Conservation (phyloP, 2,113 vertebrate species). For the Tenebrosternarchus preto region DNA sequence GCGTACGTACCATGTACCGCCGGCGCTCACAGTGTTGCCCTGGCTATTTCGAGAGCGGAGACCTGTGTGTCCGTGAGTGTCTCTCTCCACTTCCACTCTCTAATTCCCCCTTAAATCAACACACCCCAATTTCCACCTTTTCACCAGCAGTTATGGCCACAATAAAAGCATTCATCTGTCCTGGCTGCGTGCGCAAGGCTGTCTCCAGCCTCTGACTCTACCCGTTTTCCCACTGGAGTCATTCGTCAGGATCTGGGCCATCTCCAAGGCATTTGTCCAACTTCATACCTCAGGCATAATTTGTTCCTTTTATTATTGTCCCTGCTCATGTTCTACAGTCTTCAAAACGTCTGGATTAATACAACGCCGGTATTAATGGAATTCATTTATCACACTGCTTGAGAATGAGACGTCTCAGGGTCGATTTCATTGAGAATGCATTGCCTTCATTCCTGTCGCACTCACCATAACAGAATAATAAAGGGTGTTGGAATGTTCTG, state of each 20-base stretch:
- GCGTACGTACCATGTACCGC: constrained; percentile 95
- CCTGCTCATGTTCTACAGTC: constrained; percentile 28
- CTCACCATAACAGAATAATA: constrained; percentile 18
- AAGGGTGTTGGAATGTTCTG: constrained; percentile 24
- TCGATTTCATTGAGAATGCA: constrained; percentile 30
- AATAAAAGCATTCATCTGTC: constrained; percentile 45
- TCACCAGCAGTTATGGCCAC: constrained; percentile 35
- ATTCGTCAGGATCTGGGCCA: constrained; percentile 42
- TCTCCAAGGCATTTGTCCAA: constrained; percentile 47
- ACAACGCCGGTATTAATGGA: constrained; percentile 31
- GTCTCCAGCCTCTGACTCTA: constrained; percentile 41
- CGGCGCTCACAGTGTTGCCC: constrained; percentile 98
- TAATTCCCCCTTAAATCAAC: constrained; percentile 54
- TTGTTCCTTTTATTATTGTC: constrained; percentile 50
- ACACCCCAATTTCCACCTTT: constrained; percentile 56
- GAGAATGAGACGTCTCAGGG: constrained; percentile 7
- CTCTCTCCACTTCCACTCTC: constrained; percentile 39
- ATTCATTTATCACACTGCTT: constrained; percentile 37
- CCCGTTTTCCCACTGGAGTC: constrained; percentile 15
- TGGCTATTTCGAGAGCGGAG: constrained; percentile 92
- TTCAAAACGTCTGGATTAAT: constrained; percentile 24
- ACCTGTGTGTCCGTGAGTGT: constrained; percentile 95
- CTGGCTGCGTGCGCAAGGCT: constrained; percentile 35
- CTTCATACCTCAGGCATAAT: constrained; percentile 40
- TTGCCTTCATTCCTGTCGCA: constrained; percentile 14